A percentile compares a stretch with the other conserved stretches of the same genome.
phyloP scores from a whole-genome alignment of 2,888 invertebrate species.

The Zygaena filipendulae region DNA sequence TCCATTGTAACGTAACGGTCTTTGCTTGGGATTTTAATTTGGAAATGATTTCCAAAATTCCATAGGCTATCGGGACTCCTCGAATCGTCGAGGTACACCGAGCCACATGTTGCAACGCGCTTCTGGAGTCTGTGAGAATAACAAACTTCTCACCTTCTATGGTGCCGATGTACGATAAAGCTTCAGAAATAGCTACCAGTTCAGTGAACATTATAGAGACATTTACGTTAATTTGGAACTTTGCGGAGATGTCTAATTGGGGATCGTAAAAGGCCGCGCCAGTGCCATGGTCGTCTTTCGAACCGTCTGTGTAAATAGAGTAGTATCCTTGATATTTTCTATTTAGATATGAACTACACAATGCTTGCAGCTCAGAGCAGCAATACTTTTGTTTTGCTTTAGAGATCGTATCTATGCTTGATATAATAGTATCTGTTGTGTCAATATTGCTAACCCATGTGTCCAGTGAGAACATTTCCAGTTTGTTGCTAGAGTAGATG shows the following conservation, averaged over 20 bases:
- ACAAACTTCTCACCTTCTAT: constrained; percentile 8
- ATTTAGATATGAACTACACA: constrained; percentile 2
- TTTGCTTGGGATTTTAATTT: constrained; percentile 2
- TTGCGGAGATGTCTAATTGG: not conserved
- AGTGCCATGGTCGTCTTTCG: constrained; percentile 1
- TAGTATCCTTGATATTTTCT: constrained; percentile 3
- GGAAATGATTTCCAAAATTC: constrained; percentile 11
- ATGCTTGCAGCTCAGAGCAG: too few species aligned
- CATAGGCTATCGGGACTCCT: constrained; percentile 14
- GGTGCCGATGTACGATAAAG: constrained; percentile 7
- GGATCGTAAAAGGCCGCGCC: constrained; percentile 8
- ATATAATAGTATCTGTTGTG: constrained; percentile 1
- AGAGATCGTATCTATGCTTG: too few species aligned
- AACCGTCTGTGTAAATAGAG: constrained; percentile 8
- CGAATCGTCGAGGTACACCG: constrained; percentile 11
- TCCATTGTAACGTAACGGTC: constrained; percentile 10
- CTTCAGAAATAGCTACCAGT: constrained; percentile 11
- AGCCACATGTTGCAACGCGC: constrained; percentile 13
- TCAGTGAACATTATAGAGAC: constrained; percentile 12
- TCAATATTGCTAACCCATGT: constrained; percentile 9
- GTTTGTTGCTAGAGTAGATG: constrained; percentile 2
- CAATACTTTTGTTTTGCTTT: too few species aligned
- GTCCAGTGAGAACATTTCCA: constrained; percentile 8
- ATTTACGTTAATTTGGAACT: constrained; percentile 9
- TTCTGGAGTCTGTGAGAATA: constrained; percentile 13